Conservation (phyloP, 2,113 vertebrate genomes). For the Calypte anna region DNA sequence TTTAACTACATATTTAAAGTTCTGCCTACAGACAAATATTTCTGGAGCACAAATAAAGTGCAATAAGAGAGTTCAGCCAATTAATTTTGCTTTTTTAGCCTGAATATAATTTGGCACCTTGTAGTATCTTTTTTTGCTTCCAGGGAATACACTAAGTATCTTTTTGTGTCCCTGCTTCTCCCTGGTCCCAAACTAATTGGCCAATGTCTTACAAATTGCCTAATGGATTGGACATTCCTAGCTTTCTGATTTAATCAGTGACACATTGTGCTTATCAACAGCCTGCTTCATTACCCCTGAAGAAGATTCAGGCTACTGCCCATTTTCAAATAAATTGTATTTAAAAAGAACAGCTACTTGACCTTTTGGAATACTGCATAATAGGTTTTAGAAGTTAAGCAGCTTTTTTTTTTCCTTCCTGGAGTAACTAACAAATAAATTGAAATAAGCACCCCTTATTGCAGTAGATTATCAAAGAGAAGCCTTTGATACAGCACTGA, state of each 20-base stretch:
- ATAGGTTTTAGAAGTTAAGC: constrained; percentile 60
- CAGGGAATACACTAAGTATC: background rate
- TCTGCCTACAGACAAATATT: background rate
- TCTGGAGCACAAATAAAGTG: background rate
- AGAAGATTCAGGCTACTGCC: constrained; percentile 45
- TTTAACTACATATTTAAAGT: background rate
- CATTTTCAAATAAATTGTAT: constrained; percentile 54
- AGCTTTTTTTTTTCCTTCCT: background rate
- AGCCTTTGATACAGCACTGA: background rate
- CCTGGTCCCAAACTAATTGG: constrained; percentile 28
- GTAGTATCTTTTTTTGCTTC: background rate
- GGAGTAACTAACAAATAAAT: background rate
- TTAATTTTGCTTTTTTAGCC: background rate
- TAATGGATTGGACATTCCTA: constrained; percentile 53
- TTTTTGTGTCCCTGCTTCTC: background rate
- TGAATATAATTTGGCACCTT: background rate
- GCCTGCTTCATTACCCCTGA: background rate
- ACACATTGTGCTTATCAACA: constrained; percentile 55
- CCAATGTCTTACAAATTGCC: constrained; percentile 40
- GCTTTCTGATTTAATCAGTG: constrained; percentile 45
- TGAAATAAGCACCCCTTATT: background rate
- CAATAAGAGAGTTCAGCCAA: background rate
- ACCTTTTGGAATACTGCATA: constrained; percentile 44
- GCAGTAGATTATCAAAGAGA: background rate
- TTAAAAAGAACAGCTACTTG: constrained; percentile 57